Percentiles rank a stretch among this genome's conserved stretches.
Evolutionary conservation across 2,113 vertebrate genomes (phyloP).

Genomic region (Crotalus viridis): DNA sequence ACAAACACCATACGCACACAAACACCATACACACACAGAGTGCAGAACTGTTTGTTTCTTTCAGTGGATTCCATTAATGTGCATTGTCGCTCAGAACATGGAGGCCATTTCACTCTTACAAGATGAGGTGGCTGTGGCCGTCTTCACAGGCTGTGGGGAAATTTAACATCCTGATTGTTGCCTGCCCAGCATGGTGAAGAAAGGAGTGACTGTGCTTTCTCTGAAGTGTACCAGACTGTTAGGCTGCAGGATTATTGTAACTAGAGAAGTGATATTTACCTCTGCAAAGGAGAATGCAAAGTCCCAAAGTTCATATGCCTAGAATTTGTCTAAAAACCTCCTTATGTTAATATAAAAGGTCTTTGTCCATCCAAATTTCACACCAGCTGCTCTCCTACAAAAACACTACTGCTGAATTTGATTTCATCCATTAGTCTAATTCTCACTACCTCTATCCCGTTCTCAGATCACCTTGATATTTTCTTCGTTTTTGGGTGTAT

Average conservation of each 20-base stretch:
- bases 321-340: background rate
- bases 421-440: background rate
- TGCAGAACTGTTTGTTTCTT: background rate
- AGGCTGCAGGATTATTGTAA: background rate
- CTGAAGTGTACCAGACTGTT: background rate
- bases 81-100: slow-evolving; percentile 18
- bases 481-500: background rate
- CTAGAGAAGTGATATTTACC: background rate
- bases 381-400: background rate
- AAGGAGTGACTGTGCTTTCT: background rate
- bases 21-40: background rate
- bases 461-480: background rate
- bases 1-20: background rate
- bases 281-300: background rate
- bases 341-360: background rate
- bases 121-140: background rate
- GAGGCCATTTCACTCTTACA: background rate
- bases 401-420: background rate
- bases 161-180: slow-evolving; percentile 7
- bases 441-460: background rate
- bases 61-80: slow-evolving; percentile 5
- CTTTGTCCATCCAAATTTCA: background rate
- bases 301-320: background rate
- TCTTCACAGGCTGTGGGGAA: slow-evolving; percentile 6
- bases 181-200: background rate